A percentile compares a stretch with the other conserved stretches of the same genome.
These are phyloP conservation scores for Peromyscus melanophrys DNA, from an alignment of 2,797 vertebrate species.

Conservation along the genomic window DNA sequence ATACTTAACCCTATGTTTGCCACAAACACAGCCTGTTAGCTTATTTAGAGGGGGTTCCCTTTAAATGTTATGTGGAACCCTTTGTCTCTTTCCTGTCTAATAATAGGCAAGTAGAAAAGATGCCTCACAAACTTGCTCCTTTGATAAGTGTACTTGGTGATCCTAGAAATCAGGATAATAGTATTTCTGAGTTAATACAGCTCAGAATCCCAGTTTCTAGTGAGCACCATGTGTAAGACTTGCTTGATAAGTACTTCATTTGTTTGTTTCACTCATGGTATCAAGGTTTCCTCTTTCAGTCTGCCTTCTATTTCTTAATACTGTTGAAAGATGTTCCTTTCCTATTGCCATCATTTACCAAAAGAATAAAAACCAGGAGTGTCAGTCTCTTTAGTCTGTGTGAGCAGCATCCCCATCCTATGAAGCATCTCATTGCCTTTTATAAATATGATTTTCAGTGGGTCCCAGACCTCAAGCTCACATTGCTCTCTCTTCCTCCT, in stretches of 20 bases:
- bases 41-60: constrained; percentile 62
- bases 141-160: constrained; percentile 56
- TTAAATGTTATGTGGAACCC: constrained; percentile 68
- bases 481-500: constrained; percentile 52
- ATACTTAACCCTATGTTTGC: constrained; percentile 74
- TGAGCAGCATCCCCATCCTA: constrained; percentile 61
- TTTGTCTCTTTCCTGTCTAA: constrained; percentile 54
- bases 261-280: constrained; percentile 61
- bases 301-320: neutral
- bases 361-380: constrained; percentile 74
- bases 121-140: constrained; percentile 80
- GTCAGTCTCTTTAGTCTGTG: constrained; percentile 82
- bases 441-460: constrained; percentile 54
- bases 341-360: constrained; percentile 62
- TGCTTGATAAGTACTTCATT: constrained; percentile 54
- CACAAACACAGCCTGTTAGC: constrained; percentile 45
- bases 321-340: constrained; percentile 68
- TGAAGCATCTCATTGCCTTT: constrained; percentile 62
- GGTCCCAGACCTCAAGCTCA: neutral
- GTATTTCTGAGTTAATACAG: constrained; percentile 59
- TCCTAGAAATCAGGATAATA: constrained; percentile 62
- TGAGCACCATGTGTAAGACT: constrained; percentile 59
- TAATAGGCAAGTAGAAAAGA: constrained; percentile 60
- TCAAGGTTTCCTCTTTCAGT: constrained; percentile 73
- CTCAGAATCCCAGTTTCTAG: constrained; percentile 63